Evolutionary conservation across 1,140 invertebrate species (phyloP), one percentile per base, ranked within the genome.

Genomic region (Conus betulinus): DNA sequence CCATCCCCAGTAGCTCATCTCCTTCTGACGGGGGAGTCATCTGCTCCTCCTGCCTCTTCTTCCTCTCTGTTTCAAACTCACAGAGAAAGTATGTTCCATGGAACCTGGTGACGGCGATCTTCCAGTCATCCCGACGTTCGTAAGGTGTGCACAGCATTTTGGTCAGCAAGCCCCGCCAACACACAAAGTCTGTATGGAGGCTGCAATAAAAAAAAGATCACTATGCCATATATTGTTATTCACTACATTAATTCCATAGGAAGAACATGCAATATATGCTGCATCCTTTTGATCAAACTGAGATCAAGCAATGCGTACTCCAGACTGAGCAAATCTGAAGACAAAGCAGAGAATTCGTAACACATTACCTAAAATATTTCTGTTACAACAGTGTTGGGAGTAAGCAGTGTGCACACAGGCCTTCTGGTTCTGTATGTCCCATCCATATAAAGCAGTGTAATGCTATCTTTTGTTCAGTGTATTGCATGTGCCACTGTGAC

Each of bases 11-110:
- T 96, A 97, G 71, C 93, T 95, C 95, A 97, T 97, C 90, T 95
- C 93, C 91, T 96, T 95, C 17, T 96, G 94, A 74, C 92, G n/a
- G 93, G 15, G 95, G 93, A 55, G 96, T 95, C 93, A 94, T 94
- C 86, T 95, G 95, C 52, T 55, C 81, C 57, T 90, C 88, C 85
- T 95, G 94, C 51, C 95, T 27, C 88, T 95, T 95, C 91, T 96
- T 96, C 79, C 96, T 94, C 60, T 96, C 96, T 0, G 97, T 97
- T 11, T 97, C 96, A 94, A 96, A 96, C 25, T 96, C 96, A 94
- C 96, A 97, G 89, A 98, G 92, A 93, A 97, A 98, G 87, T 97
- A 97, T 39, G 96, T 97, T 2, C 96, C 97, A 92, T 96, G 96
- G 82, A 96, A 96, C 92, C 96, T 96, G 10, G 96, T 96, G 3